These are phyloP conservation scores for Poecilia gillii DNA, from an alignment of 2,797 vertebrate species.

Conservation along the genomic window DNA sequence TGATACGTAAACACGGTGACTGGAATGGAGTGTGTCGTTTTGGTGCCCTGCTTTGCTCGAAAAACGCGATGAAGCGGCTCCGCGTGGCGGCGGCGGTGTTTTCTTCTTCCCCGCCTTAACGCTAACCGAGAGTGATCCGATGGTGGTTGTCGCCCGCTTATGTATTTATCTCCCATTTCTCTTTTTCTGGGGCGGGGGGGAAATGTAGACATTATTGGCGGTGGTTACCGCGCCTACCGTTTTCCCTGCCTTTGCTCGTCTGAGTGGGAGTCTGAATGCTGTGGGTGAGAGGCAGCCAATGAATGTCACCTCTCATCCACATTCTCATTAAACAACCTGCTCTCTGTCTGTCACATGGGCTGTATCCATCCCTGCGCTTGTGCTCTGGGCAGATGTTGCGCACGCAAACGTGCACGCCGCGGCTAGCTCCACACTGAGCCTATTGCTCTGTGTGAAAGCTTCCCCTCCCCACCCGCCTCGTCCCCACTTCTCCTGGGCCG, in stretches of 20 bases:
- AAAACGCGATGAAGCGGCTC: slow-evolving; percentile 45
- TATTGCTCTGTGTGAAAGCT: slow-evolving; percentile 56
- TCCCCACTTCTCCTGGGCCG: slow-evolving; percentile 55
- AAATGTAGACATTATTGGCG: slow-evolving; percentile 59
- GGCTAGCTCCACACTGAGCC: slow-evolving; percentile 17
- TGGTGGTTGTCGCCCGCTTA: slow-evolving; percentile 40
- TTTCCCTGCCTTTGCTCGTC: slow-evolving; percentile 49
- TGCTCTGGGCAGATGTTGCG: slow-evolving; percentile 63
- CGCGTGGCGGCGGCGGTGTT: not conserved
- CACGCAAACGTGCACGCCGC: not conserved
- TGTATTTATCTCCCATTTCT: slow-evolving; percentile 44
- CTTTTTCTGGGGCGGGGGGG: not conserved
- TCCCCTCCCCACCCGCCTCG: slow-evolving; percentile 33
- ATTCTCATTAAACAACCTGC: slow-evolving; percentile 82
- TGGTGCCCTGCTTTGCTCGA: slow-evolving; percentile 37
- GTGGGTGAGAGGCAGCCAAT: slow-evolving; percentile 77
- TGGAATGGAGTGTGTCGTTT: slow-evolving; percentile 34
- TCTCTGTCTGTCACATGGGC: slow-evolving; percentile 77
- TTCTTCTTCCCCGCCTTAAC: slow-evolving; percentile 37
- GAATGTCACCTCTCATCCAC: slow-evolving; percentile 83
- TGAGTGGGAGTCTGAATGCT: slow-evolving; percentile 72
- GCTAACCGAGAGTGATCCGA: slow-evolving; percentile 60
- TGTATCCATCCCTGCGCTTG: slow-evolving; percentile 59
- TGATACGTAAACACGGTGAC: slow-evolving; percentile 40
- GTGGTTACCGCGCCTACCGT: slow-evolving; percentile 60